A percentile compares a stretch with the other conserved stretches of the same genome.
phyloP scores from a whole-genome alignment of 2,888 invertebrate genomes.

The Drosophila suboccidentalis region DNA sequence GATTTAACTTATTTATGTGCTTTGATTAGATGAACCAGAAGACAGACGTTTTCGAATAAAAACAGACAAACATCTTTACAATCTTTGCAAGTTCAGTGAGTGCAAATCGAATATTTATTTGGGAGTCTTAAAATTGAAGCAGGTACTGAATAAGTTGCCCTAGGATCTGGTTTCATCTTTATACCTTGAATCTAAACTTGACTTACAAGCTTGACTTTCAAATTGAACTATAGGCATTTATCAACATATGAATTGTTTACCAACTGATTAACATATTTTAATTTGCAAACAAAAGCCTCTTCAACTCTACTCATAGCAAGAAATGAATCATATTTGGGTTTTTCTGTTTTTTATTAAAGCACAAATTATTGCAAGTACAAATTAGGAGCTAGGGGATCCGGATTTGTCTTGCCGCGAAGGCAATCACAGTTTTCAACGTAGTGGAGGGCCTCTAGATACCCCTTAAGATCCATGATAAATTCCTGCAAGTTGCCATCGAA shows the following conservation, averaged over 20 bases:
- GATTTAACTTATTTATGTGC: conserved; percentile 54
- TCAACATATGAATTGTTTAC: no score
- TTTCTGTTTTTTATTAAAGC: not conserved
- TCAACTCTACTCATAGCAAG: no score
- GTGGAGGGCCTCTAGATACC: not conserved
- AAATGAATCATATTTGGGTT: not conserved
- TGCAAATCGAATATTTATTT: no score
- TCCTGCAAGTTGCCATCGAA: not conserved
- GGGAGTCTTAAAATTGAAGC: no score
- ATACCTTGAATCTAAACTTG: no score
- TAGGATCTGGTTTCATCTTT: no score
- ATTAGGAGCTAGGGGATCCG: not conserved
- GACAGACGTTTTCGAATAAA: not conserved
- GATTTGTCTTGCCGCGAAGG: not conserved
- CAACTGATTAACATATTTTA: no score
- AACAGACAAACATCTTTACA: not conserved
- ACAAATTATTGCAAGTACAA: not conserved
- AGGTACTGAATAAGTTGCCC: no score
- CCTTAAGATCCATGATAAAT: conserved; percentile 3
- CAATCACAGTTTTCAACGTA: conserved; percentile 15
- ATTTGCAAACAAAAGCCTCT: no score
- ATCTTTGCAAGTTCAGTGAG: not conserved
- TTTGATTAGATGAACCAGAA: conserved; percentile 1
- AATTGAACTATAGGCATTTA: no score
- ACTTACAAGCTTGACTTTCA: no score